These are phyloP conservation scores for Drosophila parabipectinata DNA, from an alignment of 1,140 invertebrate species.

Conservation along the genomic window DNA sequence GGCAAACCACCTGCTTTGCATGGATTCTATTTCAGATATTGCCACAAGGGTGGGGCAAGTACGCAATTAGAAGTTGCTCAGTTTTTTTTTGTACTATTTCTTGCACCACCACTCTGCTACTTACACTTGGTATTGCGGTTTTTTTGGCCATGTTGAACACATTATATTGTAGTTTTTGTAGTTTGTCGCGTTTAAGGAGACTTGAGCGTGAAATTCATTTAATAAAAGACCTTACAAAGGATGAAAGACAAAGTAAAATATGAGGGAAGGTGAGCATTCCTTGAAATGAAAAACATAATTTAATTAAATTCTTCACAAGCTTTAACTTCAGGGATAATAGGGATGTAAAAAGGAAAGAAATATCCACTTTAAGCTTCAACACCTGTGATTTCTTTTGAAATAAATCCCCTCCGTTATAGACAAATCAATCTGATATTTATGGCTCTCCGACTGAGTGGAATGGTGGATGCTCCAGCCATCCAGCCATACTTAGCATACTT, in stretches of 20 bases:
- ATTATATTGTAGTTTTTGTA: conserved; percentile 14
- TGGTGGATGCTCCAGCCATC: conserved; percentile 21
- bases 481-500: conserved; percentile 72
- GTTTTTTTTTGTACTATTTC: conserved; percentile 22
- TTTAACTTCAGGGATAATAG: neutral
- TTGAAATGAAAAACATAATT: neutral
- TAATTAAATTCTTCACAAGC: too few relatives aligned
- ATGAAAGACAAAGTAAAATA: neutral
- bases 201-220: neutral
- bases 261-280: neutral
- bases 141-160: neutral
- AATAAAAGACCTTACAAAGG: neutral
- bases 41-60: conserved; percentile 38
- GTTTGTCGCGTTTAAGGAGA: conserved; percentile 9
- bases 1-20: conserved; percentile 40
- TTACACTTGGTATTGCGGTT: conserved; percentile 2
- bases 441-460: conserved; percentile 35
- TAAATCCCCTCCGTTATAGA: neutral
- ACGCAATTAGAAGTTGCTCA: conserved; percentile 68
- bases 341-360: neutral
- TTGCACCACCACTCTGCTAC: neutral
- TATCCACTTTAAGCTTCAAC: neutral
- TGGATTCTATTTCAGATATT: conserved; percentile 47
- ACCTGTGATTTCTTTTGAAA: neutral
- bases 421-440: conserved; percentile 73